Conservation (phyloP, 1,140 invertebrate species). For the Leptopilina clavipes region DNA sequence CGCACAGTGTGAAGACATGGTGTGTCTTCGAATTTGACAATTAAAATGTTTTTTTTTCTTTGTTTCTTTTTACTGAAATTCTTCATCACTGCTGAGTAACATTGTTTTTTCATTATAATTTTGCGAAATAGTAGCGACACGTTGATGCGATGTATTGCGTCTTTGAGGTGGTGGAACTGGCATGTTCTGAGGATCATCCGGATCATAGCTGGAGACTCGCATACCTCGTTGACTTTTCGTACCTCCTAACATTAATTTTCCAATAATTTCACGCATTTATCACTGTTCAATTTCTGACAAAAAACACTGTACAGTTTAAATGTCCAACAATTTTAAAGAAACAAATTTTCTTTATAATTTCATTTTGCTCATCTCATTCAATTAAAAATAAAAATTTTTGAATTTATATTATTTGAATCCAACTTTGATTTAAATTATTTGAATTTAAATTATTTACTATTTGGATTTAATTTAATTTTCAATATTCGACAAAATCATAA, state of each 20-base stretch:
- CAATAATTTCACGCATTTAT: slow-evolving; percentile 47
- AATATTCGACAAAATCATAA: too few relatives aligned
- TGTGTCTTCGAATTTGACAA: slow-evolving; percentile 35
- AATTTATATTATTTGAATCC: too few relatives aligned
- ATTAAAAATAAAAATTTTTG: too few relatives aligned
- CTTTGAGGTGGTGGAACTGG: slow-evolving; percentile 76
- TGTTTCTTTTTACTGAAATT: slow-evolving; percentile 85
- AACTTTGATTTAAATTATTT: too few relatives aligned
- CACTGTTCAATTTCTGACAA: slow-evolving; percentile 36
- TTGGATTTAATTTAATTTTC: too few relatives aligned
- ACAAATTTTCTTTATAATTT: not conserved
- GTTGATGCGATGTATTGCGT: slow-evolving; percentile 77
- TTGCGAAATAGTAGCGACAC: slow-evolving; percentile 85
- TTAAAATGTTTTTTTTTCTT: slow-evolving; percentile 31
- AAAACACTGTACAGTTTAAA: slow-evolving; percentile 8
- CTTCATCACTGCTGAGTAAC: slow-evolving; percentile 96
- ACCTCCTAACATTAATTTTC: slow-evolving; percentile 71
- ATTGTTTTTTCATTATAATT: slow-evolving; percentile 97
- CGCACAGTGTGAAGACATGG: not conserved
- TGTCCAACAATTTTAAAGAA: slow-evolving; percentile 4
- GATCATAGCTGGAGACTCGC: slow-evolving; percentile 80
- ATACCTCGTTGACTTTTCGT: slow-evolving; percentile 80
- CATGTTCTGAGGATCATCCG: slow-evolving; percentile 78
- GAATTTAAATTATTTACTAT: too few relatives aligned
- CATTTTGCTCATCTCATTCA: too few relatives aligned